phyloP scores from a whole-genome alignment of 2,113 vertebrate species.

The Mus pahari region DNA sequence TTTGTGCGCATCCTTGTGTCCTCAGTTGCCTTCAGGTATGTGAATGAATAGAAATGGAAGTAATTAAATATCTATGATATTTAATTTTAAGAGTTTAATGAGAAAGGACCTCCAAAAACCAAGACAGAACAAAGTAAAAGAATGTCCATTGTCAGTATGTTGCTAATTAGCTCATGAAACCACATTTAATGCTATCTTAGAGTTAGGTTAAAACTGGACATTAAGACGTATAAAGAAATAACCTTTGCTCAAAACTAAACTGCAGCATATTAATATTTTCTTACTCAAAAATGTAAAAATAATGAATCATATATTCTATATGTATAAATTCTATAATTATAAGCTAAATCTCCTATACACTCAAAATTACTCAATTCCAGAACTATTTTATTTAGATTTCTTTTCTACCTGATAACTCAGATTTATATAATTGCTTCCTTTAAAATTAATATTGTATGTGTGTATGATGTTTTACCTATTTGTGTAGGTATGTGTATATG shows the following conservation, averaged over 20 bases:
- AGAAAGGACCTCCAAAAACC: neutral
- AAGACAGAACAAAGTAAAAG: neutral
- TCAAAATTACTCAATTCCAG: slow-evolving; percentile 29
- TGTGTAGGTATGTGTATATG: neutral
- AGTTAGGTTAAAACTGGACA: slow-evolving; percentile 8
- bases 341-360: neutral
- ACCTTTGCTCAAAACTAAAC: neutral
- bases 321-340: slow-evolving; percentile 7
- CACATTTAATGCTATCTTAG: neutral
- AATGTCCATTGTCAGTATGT: neutral
- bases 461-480: neutral
- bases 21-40: slow-evolving; percentile 96
- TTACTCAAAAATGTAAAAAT: slow-evolving; percentile 43
- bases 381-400: slow-evolving; percentile 22
- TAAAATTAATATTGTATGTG: slow-evolving; percentile 42
- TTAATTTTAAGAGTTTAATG: slow-evolving; percentile 35
- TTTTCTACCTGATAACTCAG: neutral
- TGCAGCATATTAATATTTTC: neutral
- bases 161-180: neutral
- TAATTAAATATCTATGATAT: slow-evolving; percentile 36
- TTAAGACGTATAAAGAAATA: slow-evolving; percentile 10
- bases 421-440: slow-evolving; percentile 52
- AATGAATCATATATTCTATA: neutral
- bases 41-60: slow-evolving; percentile 38
- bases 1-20: slow-evolving; percentile 89